A percentile compares a stretch with the other conserved stretches of the same genome.
phyloP scores from a whole-genome alignment of 1,140 invertebrate genomes.

The Papilio polytes region DNA sequence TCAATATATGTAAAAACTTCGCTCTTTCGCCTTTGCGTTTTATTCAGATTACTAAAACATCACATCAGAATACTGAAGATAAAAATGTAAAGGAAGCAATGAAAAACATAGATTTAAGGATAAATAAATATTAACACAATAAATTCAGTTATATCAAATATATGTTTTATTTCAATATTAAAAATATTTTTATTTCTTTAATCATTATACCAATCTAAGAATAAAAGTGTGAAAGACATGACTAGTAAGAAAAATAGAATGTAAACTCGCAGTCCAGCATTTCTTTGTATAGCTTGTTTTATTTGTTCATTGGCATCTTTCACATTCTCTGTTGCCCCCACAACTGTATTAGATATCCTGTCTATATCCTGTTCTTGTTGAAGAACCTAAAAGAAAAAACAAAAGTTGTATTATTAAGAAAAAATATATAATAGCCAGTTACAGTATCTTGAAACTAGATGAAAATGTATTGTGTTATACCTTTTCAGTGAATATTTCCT shows the following conservation, averaged over 20 bases:
- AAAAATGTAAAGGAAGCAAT: not conserved
- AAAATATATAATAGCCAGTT: not conserved
- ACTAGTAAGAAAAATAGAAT: slow-evolving; percentile 98
- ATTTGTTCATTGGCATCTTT: slow-evolving; percentile 99
- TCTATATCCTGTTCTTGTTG: slow-evolving; percentile 98
- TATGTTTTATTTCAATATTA: not conserved
- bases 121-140: not conserved
- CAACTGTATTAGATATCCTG: slow-evolving; percentile 92
- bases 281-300: slow-evolving; percentile 97
- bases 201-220: slow-evolving; percentile 99
- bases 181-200: slow-evolving; percentile 79
- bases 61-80: not conserved
- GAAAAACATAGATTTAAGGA: not conserved
- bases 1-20: no score
- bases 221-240: slow-evolving; percentile 97
- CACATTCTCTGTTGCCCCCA: slow-evolving; percentile 97
- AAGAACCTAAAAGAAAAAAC: slow-evolving; percentile 83
- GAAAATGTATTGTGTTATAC: slow-evolving; percentile 80
- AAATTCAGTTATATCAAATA: slow-evolving; percentile 1
- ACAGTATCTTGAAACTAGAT: not conserved
- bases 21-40: no score
- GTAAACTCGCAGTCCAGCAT: slow-evolving; percentile 96
- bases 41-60: no score
- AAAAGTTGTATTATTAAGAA: not conserved
- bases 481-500: slow-evolving; percentile 98